Conservation (phyloP, 2,113 vertebrate species). For the Pedetes capensis region DNA sequence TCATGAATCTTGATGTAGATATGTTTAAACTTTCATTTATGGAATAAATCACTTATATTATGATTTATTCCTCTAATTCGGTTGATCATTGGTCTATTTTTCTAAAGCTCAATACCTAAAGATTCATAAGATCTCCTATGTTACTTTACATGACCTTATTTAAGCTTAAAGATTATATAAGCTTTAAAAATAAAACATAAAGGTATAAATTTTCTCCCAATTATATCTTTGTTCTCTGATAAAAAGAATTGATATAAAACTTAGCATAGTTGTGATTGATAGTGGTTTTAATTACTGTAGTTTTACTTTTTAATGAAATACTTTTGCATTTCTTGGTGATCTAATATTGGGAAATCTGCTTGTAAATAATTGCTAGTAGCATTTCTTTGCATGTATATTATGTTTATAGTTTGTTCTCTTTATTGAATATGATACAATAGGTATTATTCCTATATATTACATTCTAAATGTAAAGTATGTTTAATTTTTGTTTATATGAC, state of each 20-base stretch:
- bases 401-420: background rate
- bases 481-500: background rate
- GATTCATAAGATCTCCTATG: background rate
- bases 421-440: background rate
- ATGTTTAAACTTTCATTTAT: background rate
- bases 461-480: background rate
- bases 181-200: background rate
- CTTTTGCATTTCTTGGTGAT: background rate
- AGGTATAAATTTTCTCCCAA: background rate
- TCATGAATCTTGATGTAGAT: background rate
- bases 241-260: background rate
- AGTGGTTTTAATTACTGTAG: background rate
- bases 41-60: background rate
- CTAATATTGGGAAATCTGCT: background rate
- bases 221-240: background rate
- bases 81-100: background rate
- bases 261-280: background rate
- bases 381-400: background rate
- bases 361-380: background rate
- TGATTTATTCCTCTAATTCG: background rate
- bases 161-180: background rate
- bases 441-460: background rate
- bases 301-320: conserved; percentile 31
- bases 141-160: background rate
- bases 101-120: background rate